Percentiles rank a stretch among this genome's conserved stretches.
Conservation (phyloP, 2,888 invertebrate genomes). For the Drosophila histrio region DNA sequence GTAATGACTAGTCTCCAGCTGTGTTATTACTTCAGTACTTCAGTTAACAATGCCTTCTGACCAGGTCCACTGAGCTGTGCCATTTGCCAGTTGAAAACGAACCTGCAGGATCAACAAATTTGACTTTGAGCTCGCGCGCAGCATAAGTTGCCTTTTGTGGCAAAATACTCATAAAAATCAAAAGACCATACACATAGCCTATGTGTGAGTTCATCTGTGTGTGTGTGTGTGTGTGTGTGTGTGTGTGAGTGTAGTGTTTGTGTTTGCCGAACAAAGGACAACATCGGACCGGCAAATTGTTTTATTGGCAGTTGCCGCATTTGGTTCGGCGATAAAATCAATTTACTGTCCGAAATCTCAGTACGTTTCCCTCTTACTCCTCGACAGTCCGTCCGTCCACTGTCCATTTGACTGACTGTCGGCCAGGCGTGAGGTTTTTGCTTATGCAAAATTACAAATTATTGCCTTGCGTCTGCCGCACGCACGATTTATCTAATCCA, state of each 20-base stretch:
- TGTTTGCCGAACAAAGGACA: conserved; percentile 49
- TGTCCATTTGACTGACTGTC: conserved; percentile 3
- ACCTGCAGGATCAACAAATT: conserved; percentile 31
- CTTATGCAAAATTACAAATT: conserved; percentile 67
- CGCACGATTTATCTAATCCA: conserved; percentile 78
- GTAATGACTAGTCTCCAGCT: background rate
- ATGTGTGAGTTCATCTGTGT: too few relatives aligned
- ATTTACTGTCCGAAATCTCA: conserved; percentile 58
- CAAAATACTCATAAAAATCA: conserved; percentile 28
- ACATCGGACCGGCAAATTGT: conserved; percentile 66
- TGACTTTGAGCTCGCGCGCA: conserved; percentile 45
- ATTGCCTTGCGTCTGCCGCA: conserved; percentile 45
- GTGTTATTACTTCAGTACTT: background rate
- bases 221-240: conserved; percentile 10
- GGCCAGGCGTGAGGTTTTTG: conserved; percentile 57
- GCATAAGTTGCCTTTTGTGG: conserved; percentile 36
- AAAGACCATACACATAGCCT: conserved; percentile 19
- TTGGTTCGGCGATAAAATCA: conserved; percentile 72
- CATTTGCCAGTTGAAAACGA: conserved; percentile 18
- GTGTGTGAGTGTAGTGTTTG: conserved; percentile 38
- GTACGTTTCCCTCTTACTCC: background rate
- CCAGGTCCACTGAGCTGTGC: background rate
- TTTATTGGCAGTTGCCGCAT: conserved; percentile 76
- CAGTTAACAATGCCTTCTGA: conserved; percentile 18
- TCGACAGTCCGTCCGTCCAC: background rate